Conservation (phyloP, 2,888 invertebrate genomes). For the Zygogramma bicolorata region DNA sequence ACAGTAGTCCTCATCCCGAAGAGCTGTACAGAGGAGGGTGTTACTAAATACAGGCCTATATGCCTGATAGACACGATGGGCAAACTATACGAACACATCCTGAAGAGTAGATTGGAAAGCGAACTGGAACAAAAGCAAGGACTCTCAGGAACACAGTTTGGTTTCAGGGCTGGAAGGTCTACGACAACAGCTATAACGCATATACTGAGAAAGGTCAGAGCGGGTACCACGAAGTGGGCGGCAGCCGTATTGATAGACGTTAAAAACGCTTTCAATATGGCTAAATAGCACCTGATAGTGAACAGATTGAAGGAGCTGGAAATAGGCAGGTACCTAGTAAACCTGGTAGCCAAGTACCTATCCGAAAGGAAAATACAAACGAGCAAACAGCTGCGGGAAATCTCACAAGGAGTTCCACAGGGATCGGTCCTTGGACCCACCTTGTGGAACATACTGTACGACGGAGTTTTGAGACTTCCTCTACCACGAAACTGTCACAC, state of each 20-base stretch:
- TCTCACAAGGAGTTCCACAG: constrained; percentile 23
- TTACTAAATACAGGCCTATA: neutral
- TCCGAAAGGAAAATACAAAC: neutral
- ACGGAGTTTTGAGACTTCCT: neutral
- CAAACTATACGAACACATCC: constrained; percentile 3
- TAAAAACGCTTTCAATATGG: neutral
- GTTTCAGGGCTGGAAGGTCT: neutral
- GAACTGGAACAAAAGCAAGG: neutral
- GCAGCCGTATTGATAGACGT: neutral
- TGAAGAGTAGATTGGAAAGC: neutral
- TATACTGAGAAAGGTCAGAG: neutral
- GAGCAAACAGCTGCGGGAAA: neutral
- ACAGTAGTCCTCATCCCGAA: neutral
- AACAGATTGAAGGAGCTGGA: neutral
- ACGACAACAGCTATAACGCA: neutral
- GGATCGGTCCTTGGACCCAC: constrained; percentile 25
- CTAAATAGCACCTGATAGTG: neutral
- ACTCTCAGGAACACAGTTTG: neutral
- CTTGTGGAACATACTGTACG: constrained; percentile 29
- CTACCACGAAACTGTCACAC: neutral
- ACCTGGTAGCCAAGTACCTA: neutral
- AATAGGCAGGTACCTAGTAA: neutral
- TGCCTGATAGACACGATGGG: neutral
- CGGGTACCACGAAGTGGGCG: neutral
- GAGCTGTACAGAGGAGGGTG: neutral